Evolutionary conservation across 1,140 invertebrate species (phyloP).

Genomic region (Bombus turneri): DNA sequence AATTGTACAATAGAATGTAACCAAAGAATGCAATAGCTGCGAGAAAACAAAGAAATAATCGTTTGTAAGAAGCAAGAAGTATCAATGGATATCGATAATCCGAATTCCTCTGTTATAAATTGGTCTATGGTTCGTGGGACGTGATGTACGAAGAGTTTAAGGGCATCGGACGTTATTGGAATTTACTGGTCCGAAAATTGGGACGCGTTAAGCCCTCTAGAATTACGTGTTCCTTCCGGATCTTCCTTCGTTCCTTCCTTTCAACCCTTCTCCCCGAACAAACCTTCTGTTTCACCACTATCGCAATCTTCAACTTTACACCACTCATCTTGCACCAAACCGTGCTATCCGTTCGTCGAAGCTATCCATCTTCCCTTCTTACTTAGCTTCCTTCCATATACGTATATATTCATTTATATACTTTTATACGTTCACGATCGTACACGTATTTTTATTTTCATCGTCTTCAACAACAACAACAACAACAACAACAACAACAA

Average conservation of each 20-base stretch:
- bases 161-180: constrained; percentile 75
- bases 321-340: constrained; percentile 35
- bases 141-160: constrained; percentile 75
- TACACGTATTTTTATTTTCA: neutral
- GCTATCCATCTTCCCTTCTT: constrained; percentile 42
- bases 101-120: constrained; percentile 76
- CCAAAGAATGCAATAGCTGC: neutral
- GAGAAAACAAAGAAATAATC: neutral
- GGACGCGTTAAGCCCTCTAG: constrained; percentile 70
- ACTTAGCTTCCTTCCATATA: neutral
- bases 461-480: neutral
- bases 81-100: constrained; percentile 73
- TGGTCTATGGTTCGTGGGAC: constrained; percentile 53
- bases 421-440: neutral
- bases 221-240: constrained; percentile 66
- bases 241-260: constrained; percentile 49
- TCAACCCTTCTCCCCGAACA: constrained; percentile 24
- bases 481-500: no score
- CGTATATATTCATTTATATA: neutral
- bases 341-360: constrained; percentile 23
- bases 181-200: constrained; percentile 78
- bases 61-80: constrained; percentile 17
- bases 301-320: constrained; percentile 49
- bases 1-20: neutral
- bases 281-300: constrained; percentile 37